Base-by-base conservation (phyloP, 2,888 invertebrate species). In the Sarcophaga rosellei region DNA sequence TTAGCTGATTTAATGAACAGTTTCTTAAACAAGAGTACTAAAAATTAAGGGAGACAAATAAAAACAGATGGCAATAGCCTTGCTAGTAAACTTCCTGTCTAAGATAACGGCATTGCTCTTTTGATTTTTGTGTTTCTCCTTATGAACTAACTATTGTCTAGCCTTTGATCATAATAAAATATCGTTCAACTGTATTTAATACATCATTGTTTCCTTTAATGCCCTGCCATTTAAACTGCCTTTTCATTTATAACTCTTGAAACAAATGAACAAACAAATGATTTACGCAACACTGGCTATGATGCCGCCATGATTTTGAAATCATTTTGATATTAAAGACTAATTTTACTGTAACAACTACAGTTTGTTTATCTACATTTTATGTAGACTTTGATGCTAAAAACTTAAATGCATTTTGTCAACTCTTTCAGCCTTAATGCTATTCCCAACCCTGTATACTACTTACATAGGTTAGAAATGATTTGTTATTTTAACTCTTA, bases 371-470 rank as follows among this genome's bases (percentile, higher is more conserved):
- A 57, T 70, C 20, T 25, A 53, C n/a, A 63, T 63, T 44, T 3
- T 66, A 15, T 23, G 1, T 45, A 20, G 35, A 35, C 8, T 35
- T 35, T 35, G 8, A 35, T 35, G 35, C 35, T 35, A 35, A 35
- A 12, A 72, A 82, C 72, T 44, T 65, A 45, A 66, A 73, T 66
- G 66, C 59, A 82, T 68, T 82, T 76, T 25, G 63, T 17, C 35
- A 62, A 73, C 63, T 73, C 4, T 45, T 45, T 45, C 12, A 11
- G 12, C 15, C 17, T 53, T 53, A 17, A 57, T 25, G 10, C 20
- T 53, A 17, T 44, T 25, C 3, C 17, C 25, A 5, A 2, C 17
- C 8, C n/a, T 57, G 1, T n/a, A 8, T 44, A 11, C 8, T 35
- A 25, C 25, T 25, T 25, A 25, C 25, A 4, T 25, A 2, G 1